Evolutionary conservation across 1,140 invertebrate species (phyloP).

Genomic region (Drosophila nebulosa): DNA sequence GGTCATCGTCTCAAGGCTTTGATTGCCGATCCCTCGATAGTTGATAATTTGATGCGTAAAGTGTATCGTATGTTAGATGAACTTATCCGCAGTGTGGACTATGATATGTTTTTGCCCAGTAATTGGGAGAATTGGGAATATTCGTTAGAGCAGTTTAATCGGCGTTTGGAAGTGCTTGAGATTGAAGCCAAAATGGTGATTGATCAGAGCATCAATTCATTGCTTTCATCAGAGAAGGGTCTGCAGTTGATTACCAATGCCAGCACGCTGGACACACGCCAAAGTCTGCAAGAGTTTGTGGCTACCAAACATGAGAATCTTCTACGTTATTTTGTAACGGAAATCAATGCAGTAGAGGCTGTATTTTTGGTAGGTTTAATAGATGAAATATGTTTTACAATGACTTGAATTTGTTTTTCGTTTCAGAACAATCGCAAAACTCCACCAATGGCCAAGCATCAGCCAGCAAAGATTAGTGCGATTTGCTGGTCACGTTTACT

Average conservation of each 20-base stretch:
- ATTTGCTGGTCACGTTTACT: constrained; percentile 92
- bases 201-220: constrained; percentile 90
- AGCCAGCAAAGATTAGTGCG: constrained; percentile 89
- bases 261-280: constrained; percentile 88
- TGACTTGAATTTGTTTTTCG: not conserved
- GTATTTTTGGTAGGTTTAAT: constrained; percentile 84
- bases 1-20: constrained; percentile 92
- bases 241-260: constrained; percentile 91
- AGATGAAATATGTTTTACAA: not conserved
- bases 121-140: constrained; percentile 92
- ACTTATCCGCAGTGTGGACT: constrained; percentile 89
- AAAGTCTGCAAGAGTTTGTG: constrained; percentile 87
- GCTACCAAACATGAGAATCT: constrained; percentile 92
- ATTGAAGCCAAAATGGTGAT: constrained; percentile 92
- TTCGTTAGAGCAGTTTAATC: constrained; percentile 88
- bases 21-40: constrained; percentile 90
- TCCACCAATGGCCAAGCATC: constrained; percentile 88
- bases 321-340: constrained; percentile 91
- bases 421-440: constrained; percentile 85
- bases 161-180: constrained; percentile 88
- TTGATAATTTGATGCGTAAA: constrained; percentile 89
- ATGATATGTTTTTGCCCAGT: constrained; percentile 89
- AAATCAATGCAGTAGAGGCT: constrained; percentile 86
- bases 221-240: constrained; percentile 90
- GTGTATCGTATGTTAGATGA: constrained; percentile 83